Conservation (phyloP, 2,888 invertebrate species). For the Cremastinae sp. region DNA sequence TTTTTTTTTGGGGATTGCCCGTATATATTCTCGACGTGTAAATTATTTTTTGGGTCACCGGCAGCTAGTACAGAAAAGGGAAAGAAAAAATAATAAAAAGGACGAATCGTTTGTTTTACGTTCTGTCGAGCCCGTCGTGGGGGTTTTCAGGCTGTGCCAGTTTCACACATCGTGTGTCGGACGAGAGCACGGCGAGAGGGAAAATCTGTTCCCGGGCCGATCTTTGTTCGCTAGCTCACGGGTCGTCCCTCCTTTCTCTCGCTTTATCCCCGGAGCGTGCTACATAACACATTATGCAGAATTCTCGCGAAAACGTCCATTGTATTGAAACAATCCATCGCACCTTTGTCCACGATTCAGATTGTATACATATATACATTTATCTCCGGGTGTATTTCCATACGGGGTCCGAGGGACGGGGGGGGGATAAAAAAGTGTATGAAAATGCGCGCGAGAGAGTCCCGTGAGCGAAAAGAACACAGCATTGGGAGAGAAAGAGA, state of each 20-base stretch:
- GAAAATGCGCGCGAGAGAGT: not conserved
- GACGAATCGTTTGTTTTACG: not conserved
- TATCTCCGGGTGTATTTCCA: conserved; percentile 2
- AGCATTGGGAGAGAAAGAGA: no score
- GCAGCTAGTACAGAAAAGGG: no score
- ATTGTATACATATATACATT: conserved; percentile 23
- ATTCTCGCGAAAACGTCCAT: conserved; percentile 52
- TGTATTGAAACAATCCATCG: conserved; percentile 54
- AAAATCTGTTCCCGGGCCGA: conserved; percentile 15
- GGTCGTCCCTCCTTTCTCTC: not conserved
- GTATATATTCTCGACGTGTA: no score
- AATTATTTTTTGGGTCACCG: no score
- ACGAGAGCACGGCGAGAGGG: not conserved
- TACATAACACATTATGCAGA: conserved; percentile 42
- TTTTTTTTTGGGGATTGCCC: no score
- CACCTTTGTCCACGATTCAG: conserved; percentile 24
- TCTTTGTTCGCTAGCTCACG: not conserved
- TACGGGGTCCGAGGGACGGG: not conserved
- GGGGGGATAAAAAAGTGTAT: not conserved
- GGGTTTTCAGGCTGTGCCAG: not conserved
- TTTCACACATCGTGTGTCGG: conserved; percentile 8
- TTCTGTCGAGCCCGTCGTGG: not conserved
- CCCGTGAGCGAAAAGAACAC: conserved; percentile 40
- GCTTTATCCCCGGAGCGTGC: not conserved
- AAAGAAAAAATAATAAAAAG: no score